Percentiles rank a stretch among this genome's conserved stretches.
phyloP scores from a whole-genome alignment of 2,888 invertebrate genomes.

The Apodemia zela region DNA sequence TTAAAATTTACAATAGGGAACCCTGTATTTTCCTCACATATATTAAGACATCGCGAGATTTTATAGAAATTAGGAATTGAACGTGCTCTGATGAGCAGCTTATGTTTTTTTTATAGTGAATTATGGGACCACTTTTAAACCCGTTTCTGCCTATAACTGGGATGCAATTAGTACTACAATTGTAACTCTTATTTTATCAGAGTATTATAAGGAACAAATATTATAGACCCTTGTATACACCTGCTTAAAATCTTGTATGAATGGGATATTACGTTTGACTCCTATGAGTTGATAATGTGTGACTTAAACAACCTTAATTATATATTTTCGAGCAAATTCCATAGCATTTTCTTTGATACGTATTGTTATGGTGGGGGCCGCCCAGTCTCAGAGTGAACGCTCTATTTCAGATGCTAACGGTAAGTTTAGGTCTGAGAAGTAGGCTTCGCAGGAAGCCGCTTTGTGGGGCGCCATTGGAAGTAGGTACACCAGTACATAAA shows the following conservation, averaged over 20 bases:
- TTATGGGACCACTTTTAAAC: constrained; percentile 74
- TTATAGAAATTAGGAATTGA: constrained; percentile 24
- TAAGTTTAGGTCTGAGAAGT: constrained; percentile 72
- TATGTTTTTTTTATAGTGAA: constrained; percentile 74
- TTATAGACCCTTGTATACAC: constrained; percentile 31
- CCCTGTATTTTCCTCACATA: constrained; percentile 12
- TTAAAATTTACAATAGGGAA: constrained; percentile 10
- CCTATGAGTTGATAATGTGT: constrained; percentile 33
- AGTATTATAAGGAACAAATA: constrained; percentile 31
- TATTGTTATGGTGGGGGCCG: constrained; percentile 65
- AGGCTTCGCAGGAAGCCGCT: constrained; percentile 39
- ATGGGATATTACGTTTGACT: constrained; percentile 53
- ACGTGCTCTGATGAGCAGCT: constrained; percentile 42
- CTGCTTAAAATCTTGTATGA: constrained; percentile 61
- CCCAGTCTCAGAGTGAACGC: constrained; percentile 64
- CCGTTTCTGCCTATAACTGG: constrained; percentile 47
- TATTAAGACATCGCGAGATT: constrained; percentile 20
- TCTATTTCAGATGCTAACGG: constrained; percentile 80
- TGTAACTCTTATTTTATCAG: constrained; percentile 35
- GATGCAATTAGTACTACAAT: constrained; percentile 43
- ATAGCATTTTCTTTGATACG: constrained; percentile 59
- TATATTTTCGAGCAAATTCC: constrained; percentile 59
- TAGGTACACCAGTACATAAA: constrained; percentile 37
- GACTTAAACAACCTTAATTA: constrained; percentile 45
- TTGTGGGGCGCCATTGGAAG: constrained; percentile 25